phyloP scores from a whole-genome alignment of 1,140 invertebrate species.

The Lamellibrachia luymesi region DNA sequence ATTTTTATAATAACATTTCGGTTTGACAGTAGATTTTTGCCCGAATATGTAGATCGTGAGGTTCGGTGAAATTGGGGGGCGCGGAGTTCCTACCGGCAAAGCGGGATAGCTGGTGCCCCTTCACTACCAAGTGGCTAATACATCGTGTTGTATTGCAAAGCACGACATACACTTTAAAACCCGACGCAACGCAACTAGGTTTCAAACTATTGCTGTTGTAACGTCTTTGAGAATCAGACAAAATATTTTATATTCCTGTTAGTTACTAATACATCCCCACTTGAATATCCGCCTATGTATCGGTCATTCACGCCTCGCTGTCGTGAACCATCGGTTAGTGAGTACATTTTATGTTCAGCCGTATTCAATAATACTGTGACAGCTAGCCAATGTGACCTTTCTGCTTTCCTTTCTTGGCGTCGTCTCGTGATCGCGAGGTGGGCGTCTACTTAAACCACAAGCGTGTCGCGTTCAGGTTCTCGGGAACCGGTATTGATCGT shows the following conservation, averaged over 20 bases:
- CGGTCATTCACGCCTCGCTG: background rate
- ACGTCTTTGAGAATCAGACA: background rate
- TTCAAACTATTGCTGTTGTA: background rate
- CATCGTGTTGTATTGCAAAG: too few species aligned
- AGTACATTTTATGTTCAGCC: background rate
- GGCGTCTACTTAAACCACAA: background rate
- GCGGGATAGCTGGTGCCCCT: too few species aligned
- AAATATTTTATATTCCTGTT: background rate
- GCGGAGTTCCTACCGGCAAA: too few species aligned
- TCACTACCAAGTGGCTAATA: too few species aligned
- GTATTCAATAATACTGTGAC: background rate
- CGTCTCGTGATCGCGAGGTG: background rate
- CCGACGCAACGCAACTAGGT: too few species aligned
- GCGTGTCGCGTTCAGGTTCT: background rate
- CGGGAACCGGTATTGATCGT: background rate
- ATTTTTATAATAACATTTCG: too few species aligned
- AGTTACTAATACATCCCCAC: too few species aligned
- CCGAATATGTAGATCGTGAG: too few species aligned
- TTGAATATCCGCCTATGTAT: background rate
- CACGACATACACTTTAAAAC: too few species aligned
- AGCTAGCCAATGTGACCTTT: background rate
- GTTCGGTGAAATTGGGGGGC: too few species aligned
- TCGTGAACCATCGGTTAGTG: background rate
- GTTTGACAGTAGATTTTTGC: too few species aligned
- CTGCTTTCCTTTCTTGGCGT: background rate